phyloP scores from a whole-genome alignment of 2,113 vertebrate genomes.

The Aegypius monachus region DNA sequence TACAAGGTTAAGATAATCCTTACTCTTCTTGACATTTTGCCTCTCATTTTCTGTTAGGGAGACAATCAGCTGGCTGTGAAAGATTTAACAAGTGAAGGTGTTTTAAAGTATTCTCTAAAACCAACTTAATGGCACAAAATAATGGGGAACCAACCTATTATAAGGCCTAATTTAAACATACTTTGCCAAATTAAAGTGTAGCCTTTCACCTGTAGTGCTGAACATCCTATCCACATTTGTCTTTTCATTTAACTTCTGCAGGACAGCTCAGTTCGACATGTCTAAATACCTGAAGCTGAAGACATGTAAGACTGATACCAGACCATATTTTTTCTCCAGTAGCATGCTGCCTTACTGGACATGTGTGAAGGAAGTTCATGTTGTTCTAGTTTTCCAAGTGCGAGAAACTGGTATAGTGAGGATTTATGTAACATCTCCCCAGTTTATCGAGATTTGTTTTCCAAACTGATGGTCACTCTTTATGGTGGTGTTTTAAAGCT shows the following conservation, averaged over 20 bases:
- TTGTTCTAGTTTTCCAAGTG: neutral
- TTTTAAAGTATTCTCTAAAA: constrained; percentile 74
- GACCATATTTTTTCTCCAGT: neutral
- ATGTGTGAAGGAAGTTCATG: neutral
- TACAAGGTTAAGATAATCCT: constrained; percentile 69
- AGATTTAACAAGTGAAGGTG: constrained; percentile 60
- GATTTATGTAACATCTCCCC: neutral
- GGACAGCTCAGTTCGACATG: neutral
- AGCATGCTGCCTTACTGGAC: neutral
- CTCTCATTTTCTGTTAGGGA: constrained; percentile 65
- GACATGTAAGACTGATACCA: neutral
- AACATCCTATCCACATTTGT: constrained; percentile 57
- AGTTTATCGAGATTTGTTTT: neutral
- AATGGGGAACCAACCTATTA: constrained; percentile 74
- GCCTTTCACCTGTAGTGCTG: constrained; percentile 71
- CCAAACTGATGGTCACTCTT: neutral
- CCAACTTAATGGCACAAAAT: constrained; percentile 75
- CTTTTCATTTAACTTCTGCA: constrained; percentile 65
- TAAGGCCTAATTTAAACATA: constrained; percentile 74
- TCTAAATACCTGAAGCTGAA: constrained; percentile 45
- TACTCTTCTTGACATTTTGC: constrained; percentile 74
- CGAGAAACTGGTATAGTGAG: neutral
- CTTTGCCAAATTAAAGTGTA: constrained; percentile 73
- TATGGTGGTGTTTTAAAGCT: neutral
- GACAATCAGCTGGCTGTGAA: constrained; percentile 53